Conservation (phyloP, 1,140 invertebrate genomes). For the Stegodyphus mimosarum region DNA sequence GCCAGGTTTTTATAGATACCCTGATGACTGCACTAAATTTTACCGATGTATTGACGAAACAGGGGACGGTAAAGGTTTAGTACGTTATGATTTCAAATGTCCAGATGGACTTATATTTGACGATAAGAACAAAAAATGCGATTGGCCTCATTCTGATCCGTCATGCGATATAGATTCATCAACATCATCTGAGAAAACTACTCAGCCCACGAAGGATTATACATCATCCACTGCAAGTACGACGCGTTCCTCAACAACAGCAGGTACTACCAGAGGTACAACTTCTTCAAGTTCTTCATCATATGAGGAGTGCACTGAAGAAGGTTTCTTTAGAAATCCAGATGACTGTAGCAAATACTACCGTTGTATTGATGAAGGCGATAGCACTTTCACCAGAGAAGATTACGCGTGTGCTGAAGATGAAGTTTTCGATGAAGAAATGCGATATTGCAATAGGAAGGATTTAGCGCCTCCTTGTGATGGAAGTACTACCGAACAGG, state of each 20-base stretch:
- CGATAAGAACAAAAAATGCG: conserved; percentile 63
- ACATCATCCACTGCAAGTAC: neutral
- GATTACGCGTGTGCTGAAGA: conserved; percentile 57
- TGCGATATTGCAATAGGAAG: neutral
- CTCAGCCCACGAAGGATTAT: no score
- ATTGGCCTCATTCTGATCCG: conserved; percentile 25
- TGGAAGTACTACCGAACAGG: neutral
- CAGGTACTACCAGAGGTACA: conserved; percentile 4
- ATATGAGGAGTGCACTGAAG: conserved; percentile 42
- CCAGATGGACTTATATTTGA: conserved; percentile 66
- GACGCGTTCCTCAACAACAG: neutral
- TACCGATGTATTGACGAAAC: conserved; percentile 73
- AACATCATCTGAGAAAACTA: neutral
- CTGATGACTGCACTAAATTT: conserved; percentile 72
- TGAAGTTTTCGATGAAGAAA: conserved; percentile 54
- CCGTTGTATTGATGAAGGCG: conserved; percentile 76
- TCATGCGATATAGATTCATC: conserved; percentile 4
- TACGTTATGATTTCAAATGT: conserved; percentile 57
- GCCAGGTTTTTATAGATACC: conserved; percentile 76
- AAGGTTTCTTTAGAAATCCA: conserved; percentile 73
- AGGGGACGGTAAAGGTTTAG: conserved; percentile 68
- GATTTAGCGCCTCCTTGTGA: neutral
- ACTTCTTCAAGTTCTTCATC: neutral
- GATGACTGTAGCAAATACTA: conserved; percentile 81
- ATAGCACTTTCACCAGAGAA: conserved; percentile 66